Evolutionary conservation across 2,888 invertebrate genomes (phyloP).

Genomic region (Asteroscopus sphinx): DNA sequence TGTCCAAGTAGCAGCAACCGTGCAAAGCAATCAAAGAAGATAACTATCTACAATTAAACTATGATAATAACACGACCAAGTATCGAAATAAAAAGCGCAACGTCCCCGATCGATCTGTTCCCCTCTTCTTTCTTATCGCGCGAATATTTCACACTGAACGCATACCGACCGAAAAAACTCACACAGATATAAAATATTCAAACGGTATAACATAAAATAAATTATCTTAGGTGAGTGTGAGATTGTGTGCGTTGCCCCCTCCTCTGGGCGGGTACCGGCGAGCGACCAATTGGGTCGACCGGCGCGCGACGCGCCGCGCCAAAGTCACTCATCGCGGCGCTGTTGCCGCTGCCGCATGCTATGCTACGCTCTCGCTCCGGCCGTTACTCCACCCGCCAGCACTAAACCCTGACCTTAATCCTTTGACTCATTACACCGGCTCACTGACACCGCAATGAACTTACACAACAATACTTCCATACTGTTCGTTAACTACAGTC

Average conservation of each 20-base stretch:
- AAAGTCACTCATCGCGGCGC: constrained; percentile 80
- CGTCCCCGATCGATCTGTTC: constrained; percentile 88
- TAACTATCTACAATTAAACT: constrained; percentile 73
- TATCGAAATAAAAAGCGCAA: constrained; percentile 87
- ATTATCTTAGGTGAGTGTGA: constrained; percentile 88
- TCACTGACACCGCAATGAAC: constrained; percentile 52
- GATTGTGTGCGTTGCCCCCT: constrained; percentile 86
- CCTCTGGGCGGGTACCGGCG: constrained; percentile 83
- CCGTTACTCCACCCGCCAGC: constrained; percentile 50
- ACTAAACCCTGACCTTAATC: constrained; percentile 70
- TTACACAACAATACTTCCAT: constrained; percentile 34
- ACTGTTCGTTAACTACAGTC: constrained; percentile 4
- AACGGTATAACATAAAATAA: constrained; percentile 90
- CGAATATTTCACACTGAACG: constrained; percentile 90
- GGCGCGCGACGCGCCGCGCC: constrained; percentile 88
- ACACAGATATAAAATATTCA: constrained; percentile 90
- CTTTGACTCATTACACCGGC: constrained; percentile 63
- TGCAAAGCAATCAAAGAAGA: constrained; percentile 18
- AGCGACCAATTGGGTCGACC: constrained; percentile 88
- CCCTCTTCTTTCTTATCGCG: constrained; percentile 90
- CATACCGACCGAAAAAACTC: constrained; percentile 89
- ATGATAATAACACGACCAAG: constrained; percentile 76
- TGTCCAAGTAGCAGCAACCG: neutral
- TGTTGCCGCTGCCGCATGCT: constrained; percentile 66
- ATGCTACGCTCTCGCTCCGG: constrained; percentile 58